phyloP scores from a whole-genome alignment of 2,888 invertebrate species.

The Isoperla grammatica region DNA sequence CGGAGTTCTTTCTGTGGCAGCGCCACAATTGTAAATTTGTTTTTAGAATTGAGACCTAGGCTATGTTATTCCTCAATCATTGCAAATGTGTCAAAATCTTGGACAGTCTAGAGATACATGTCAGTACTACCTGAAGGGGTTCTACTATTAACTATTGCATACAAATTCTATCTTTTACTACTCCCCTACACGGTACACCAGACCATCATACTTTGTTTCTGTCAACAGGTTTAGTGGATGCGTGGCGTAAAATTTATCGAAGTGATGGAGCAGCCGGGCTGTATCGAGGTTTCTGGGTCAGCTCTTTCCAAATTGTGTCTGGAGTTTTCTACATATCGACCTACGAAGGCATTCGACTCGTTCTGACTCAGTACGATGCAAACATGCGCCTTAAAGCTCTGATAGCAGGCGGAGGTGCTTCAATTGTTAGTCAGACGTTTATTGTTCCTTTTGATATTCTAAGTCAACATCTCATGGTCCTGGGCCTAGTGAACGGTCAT shows the following conservation, averaged over 20 bases:
- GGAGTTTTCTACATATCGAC: constrained; percentile 91
- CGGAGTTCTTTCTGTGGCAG: too few species aligned
- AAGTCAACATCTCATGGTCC: constrained; percentile 94
- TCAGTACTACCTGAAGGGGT: too few species aligned
- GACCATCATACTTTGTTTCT: background rate
- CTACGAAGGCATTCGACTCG: constrained; percentile 84
- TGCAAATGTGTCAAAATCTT: too few species aligned
- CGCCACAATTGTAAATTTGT: too few species aligned
- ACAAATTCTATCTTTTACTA: too few species aligned
- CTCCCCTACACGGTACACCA: too few species aligned
- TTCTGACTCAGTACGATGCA: constrained; percentile 61
- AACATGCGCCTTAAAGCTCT: constrained; percentile 68
- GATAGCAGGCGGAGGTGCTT: constrained; percentile 85
- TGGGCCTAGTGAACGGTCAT: constrained; percentile 54
- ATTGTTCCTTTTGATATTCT: constrained; percentile 96
- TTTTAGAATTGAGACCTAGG: too few species aligned
- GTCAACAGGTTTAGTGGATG: constrained; percentile 69
- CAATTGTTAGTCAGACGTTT: constrained; percentile 88
- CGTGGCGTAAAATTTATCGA: constrained; percentile 78
- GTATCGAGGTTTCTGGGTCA: constrained; percentile 94
- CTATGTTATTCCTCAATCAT: too few species aligned
- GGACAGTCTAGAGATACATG: too few species aligned
- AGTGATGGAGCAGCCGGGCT: constrained; percentile 81
- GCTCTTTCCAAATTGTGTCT: constrained; percentile 68
- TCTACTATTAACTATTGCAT: too few species aligned